phyloP scores from a whole-genome alignment of 1,140 invertebrate genomes.

The Diplogasteroides magnus region DNA sequence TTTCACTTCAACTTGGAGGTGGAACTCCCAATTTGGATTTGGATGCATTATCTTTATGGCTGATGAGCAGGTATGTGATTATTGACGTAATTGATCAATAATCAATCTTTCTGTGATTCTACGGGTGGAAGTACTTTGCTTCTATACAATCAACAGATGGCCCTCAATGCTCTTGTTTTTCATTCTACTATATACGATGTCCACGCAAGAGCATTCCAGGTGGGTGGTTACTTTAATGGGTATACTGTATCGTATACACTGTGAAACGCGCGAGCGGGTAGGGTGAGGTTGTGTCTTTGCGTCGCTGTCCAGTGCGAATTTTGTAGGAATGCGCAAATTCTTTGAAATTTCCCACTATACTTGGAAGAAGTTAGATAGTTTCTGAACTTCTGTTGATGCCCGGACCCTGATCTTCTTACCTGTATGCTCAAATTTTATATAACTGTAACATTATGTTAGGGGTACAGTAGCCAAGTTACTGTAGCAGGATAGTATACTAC shows the following conservation, averaged over 20 bases:
- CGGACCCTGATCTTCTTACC: no score
- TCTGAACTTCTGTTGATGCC: no score
- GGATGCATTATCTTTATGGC: background rate
- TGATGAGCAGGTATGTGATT: background rate
- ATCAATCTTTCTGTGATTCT: background rate
- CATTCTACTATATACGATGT: background rate
- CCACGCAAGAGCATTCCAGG: background rate
- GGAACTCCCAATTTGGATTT: background rate
- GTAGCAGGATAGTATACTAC: no score
- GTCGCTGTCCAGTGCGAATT: no score
- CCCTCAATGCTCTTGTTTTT: background rate
- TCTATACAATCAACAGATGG: background rate
- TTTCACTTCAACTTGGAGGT: background rate
- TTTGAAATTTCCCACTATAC: no score
- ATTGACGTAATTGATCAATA: background rate
- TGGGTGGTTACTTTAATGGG: background rate
- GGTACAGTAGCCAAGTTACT: no score
- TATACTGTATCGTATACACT: background rate
- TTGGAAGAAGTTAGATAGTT: no score
- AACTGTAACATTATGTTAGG: no score
- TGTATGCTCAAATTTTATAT: no score
- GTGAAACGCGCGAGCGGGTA: no score
- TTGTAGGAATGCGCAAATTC: no score
- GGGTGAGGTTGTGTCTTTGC: no score
- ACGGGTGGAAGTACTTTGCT: background rate